Evolutionary conservation across 2,113 vertebrate species (phyloP).

Genomic region (Trinectes maculatus): DNA sequence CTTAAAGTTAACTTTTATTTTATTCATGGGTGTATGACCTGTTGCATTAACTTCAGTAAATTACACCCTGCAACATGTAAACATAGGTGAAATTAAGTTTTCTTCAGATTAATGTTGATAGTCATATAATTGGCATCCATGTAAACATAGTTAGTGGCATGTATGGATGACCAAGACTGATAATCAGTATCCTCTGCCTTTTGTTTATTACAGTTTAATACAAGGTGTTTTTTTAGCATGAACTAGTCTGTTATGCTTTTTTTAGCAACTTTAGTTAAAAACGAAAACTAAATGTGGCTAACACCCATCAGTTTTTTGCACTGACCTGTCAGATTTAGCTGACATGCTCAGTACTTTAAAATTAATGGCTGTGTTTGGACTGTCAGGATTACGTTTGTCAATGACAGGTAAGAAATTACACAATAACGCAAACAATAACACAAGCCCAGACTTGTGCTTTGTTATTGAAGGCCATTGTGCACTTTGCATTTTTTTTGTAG

Average conservation of each 20-base stretch:
- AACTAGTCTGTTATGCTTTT: neutral
- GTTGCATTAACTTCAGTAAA: neutral
- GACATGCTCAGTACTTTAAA: neutral
- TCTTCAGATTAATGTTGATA: no score
- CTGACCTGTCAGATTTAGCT: neutral
- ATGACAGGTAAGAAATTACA: neutral
- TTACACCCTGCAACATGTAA: no score
- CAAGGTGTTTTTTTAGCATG: no score
- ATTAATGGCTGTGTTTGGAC: neutral
- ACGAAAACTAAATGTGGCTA: neutral
- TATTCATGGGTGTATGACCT: no score
- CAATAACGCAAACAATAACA: constrained; percentile 5
- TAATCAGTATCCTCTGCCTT: no score
- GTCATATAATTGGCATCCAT: no score
- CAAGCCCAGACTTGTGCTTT: neutral
- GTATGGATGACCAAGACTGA: neutral
- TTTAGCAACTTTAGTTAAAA: neutral
- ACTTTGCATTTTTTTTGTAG: neutral
- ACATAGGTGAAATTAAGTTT: no score
- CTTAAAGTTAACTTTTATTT: neutral
- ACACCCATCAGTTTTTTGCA: neutral
- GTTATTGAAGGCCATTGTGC: neutral
- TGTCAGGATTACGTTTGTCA: neutral
- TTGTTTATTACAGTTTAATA: no score
- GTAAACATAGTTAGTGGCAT: neutral